Conservation (phyloP, 2,113 vertebrate genomes). For the Vulpes lagopus region DNA sequence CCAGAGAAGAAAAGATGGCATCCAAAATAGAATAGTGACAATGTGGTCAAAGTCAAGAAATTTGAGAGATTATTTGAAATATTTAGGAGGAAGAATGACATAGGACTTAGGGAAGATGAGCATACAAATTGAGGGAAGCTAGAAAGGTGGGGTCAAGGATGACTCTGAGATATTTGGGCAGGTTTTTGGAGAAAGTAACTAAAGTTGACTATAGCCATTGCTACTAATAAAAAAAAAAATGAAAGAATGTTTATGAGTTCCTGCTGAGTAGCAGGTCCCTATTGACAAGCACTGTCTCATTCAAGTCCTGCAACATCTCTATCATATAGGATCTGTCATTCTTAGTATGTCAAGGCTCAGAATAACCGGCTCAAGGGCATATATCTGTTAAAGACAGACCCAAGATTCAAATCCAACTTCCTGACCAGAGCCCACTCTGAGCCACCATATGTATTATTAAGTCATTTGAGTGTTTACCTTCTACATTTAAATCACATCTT, state of each 20-base stretch:
- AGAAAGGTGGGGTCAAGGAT: neutral
- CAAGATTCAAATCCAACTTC: neutral
- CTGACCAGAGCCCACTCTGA: neutral
- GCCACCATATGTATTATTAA: neutral
- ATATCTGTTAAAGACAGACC: neutral
- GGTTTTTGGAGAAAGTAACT: neutral
- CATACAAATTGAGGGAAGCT: neutral
- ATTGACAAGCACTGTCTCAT: neutral
- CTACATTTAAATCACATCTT: conserved; percentile 13
- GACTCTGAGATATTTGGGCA: neutral
- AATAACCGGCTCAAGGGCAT: neutral
- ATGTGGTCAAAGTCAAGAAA: neutral
- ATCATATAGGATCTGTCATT: neutral
- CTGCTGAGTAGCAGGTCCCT: neutral
- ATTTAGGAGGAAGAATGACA: neutral
- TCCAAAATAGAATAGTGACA: neutral
- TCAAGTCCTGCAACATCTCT: neutral
- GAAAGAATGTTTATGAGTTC: neutral
- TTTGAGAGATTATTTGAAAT: neutral
- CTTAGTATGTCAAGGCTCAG: neutral
- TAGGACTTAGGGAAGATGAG: neutral
- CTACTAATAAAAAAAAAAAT: neutral
- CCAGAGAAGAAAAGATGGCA: neutral
- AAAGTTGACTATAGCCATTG: neutral
- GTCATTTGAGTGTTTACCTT: neutral